Evolutionary conservation across 2,113 vertebrate species (phyloP), one percentile per base, ranked within the genome.

Genomic region (Podiceps cristatus): DNA sequence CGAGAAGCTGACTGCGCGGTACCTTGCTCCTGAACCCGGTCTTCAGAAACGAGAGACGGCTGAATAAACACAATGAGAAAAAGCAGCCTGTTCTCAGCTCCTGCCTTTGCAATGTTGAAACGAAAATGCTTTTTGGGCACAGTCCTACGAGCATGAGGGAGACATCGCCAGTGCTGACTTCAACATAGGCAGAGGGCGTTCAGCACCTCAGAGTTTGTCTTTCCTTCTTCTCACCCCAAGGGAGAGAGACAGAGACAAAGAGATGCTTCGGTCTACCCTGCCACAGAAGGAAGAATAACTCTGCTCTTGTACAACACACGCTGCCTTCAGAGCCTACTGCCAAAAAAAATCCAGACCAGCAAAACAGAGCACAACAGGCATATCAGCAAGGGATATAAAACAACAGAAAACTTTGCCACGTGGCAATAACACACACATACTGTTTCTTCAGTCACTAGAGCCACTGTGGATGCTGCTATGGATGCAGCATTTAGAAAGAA

Each of bases 1-100:
- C 50, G 85, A 97, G 97, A 90, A 97, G 92, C 96, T 96, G 96
- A 98, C 78, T 91, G 89, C 10, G 76, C 55, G 58, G 94, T 92
- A 97, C 96, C 95, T 90, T 73, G 92, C 93, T 84, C 45, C 81
- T 80, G 77, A 88, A 95, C 63, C 87, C 60, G 3, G 33, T 71
- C 94, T 91, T 82, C 87, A 88, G 87, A 90, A 92, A 94, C 28
- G 10, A 96, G 92, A 96, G 66, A 85, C 62, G 92, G 86, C 86
- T 96, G 96, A 97, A 92, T 66, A 72, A 94, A 97, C 80, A 90
- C 90, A 62, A 74, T 53, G 77, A 86, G 87, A 83, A 83, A 84
- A 93, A 58, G 71, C 53, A 94, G 91, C 53, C 83, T 86, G 37
- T 60, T 72, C 88, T 74, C 60, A 44, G 82, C 86, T 75, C 84